Base-by-base conservation (phyloP, 2,888 invertebrate genomes). In the Drosophila emarginata region DNA sequence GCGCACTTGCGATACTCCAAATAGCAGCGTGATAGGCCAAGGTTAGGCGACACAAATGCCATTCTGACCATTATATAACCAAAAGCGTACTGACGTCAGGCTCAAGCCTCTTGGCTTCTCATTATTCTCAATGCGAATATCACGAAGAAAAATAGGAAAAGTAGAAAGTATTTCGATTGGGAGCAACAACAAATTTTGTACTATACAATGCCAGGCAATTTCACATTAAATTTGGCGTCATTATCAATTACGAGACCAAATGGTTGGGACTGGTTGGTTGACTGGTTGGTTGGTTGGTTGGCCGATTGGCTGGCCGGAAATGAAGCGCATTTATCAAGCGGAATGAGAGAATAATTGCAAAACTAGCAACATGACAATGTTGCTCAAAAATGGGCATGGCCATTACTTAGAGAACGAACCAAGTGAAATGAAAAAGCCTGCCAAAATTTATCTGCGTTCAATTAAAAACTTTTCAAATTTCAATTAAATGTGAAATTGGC, bases 401-500 rank as follows among this genome's bases (percentile, higher is more conserved):
- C 68, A 58, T 58, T 52, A 15, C 39, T 37, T 7, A 56, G 57
- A 60, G 26, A 36, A 53, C 36, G 59, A 56, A 14, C n/a, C 40
- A 21, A 36, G 4, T 39, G n/a, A 12, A 21, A 39, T 50, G 36
- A 50, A 50, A 50, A 52, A 45, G 66, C 66, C 75, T 72, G 52
- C 18, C 18, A 57, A 77, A 86, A 86, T 88, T 88, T 87, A 79
- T 81, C 77, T 81, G 77, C 78, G 79, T 82, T 79, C 88, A 88
- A 89, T 88, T 89, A 89, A 84, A 88, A 88, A 89, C 87, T 88
- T 88, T 88, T 88, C 84, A 88, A 89, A 88, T 89, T 86, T 88
- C 87, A 89, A 89, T 88, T 88, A 88, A 88, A 88, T 82, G 77
- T 69, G 68, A 88, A 88, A 87, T 87, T 85, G 84, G 88, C 86